Base-by-base conservation (phyloP, 2,888 invertebrate genomes). In the Scaeva pyrastri region DNA sequence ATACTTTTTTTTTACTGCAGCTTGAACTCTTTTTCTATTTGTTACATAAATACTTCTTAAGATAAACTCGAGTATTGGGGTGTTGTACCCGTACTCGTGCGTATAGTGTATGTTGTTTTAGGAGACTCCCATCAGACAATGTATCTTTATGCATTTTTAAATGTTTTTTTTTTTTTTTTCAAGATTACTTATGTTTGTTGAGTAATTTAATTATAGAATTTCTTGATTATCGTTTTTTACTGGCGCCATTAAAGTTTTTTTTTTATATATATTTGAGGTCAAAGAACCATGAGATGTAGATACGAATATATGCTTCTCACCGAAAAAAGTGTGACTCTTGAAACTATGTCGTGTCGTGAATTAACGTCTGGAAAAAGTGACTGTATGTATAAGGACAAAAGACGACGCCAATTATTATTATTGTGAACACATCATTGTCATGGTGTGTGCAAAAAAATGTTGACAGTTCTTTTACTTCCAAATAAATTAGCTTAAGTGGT, bases 11-110 rank as follows among this genome's bases (percentile, higher is more conserved):
- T 31, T 66, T 64, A 72, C 77, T 68, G 43, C 68, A 52, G 23
- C 45, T 81, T 39, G 60, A 80, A 77, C 80, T 73, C 80, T 55
- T 36, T 76, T 50, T 66, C n/a, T n/a, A n/a, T n/a, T 50, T 39
- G 31, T 31, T 31, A 31, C 31, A 31, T 8, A 7, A 7, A 31
- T 31, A 31, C 14, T 48, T 36, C 21, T 36, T 10, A 52, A 68
- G 68, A 66, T 66, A 66, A 64, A 66, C 36, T 66, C 66, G 19
- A 66, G 48, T 48, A 36, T 45, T 16, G 12, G 64, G 31, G 26
- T 60, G 26, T 26, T 64, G 11, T n/a, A n/a, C n/a, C n/a, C n/a
- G n/a, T n/a, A n/a, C n/a, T n/a, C n/a, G n/a, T n/a, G n/a, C n/a
- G n/a, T n/a, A n/a, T n/a, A n/a, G n/a, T n/a, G n/a, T 4, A 31